Evolutionary conservation across 2,797 vertebrate genomes (phyloP), one percentile per base, ranked within the genome.

Genomic region (Pteronotus mesoamericanus): DNA sequence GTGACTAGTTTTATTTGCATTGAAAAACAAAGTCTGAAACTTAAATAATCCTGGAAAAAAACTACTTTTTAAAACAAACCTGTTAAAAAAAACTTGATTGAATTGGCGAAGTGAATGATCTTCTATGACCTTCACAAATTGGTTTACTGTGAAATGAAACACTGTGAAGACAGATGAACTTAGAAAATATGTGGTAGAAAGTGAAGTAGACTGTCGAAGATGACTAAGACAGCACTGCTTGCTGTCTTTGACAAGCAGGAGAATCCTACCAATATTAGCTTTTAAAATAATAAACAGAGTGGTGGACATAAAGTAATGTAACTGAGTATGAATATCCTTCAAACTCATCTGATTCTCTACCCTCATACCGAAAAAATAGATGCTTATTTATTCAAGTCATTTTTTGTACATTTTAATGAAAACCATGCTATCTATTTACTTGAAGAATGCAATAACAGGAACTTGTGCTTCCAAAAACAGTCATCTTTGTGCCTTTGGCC

Each of bases 1-100:
- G 37, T 94, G 44, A 68, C 42, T 61, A 66, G 61, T 72, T 94
- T 91, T 82, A 77, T 82, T 86, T 96, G 53, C 12, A 22, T 57
- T 95, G 66, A 94, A 86, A 82, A 96, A 79, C 44, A 88, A 79
- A 75, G 86, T 75, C 59, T 90, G 82, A 92, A 88, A 78, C 16
- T 6, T 42, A 68, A 96, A 79, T 82, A 19, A 48, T 71, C 14
- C 34, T 89, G 69, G 46, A 86, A 69, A 59, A 44, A 86, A 80
- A 48, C 79, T 11, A 26, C 19, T 79, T 86, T 84, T 79, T 29
- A 55, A 79, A 94, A 46, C 5, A 72, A 57, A 83, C 1, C 55
- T 75, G 7, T 84, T 94, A 92, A 90, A 64, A 42, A 96, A 64
- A 94, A 64, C 34, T 51, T 57, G 24, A 89, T 44, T 64, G 57